Conservation (phyloP, 2,113 vertebrate genomes). For the Origma solitaria region DNA sequence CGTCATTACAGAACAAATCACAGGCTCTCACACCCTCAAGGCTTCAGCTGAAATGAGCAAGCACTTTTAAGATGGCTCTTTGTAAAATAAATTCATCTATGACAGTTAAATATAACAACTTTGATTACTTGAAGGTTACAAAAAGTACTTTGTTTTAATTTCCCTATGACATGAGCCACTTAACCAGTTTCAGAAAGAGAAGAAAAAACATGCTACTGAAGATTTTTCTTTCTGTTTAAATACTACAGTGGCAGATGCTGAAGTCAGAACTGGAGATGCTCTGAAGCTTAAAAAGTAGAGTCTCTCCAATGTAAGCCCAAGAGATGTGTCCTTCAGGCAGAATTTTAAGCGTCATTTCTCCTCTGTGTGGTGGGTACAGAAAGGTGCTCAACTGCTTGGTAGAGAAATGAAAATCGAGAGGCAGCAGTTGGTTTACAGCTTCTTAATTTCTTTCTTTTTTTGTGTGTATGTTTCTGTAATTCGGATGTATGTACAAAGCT, state of each 20-base stretch:
- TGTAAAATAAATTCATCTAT: neutral
- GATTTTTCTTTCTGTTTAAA: neutral
- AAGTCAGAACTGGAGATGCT: neutral
- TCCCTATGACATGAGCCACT: neutral
- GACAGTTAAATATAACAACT: neutral
- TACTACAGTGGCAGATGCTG: neutral
- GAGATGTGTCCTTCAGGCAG: neutral
- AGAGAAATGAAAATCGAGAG: neutral
- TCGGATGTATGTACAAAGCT: neutral
- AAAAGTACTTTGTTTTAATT: neutral
- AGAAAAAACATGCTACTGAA: neutral
- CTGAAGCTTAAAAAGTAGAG: neutral
- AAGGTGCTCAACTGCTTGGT: neutral
- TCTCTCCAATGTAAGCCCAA: neutral
- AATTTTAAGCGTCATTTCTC: neutral
- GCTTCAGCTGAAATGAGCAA: neutral
- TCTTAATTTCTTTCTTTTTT: neutral
- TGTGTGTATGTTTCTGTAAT: neutral
- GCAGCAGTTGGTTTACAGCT: neutral
- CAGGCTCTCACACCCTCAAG: neutral
- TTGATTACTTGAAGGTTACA: neutral
- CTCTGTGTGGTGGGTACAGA: neutral
- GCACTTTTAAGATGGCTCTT: neutral
- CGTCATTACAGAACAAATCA: constrained; percentile 14
- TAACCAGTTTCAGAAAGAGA: neutral